Base-by-base conservation (phyloP, 2,113 vertebrate genomes). In the Agelaius phoeniceus region DNA sequence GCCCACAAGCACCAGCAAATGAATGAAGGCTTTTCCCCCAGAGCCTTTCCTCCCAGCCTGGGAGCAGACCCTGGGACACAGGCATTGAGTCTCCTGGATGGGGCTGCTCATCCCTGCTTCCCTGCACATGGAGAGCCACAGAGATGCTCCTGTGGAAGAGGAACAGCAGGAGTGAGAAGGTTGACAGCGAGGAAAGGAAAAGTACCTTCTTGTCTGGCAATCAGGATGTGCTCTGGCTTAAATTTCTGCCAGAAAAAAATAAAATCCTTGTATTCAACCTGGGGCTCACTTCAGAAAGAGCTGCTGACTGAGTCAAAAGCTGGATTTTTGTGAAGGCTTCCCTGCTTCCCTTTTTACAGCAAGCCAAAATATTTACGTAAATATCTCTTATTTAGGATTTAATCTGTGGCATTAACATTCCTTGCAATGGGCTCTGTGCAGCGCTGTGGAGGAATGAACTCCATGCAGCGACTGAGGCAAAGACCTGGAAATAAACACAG, bases 391-490 rank as follows among this genome's bases (percentile, higher is more conserved):
- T 96, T 95, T 94, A 80, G 95, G 71, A 66, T 72, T 94, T 95
- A 97, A 95, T 94, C 97, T 91, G 68, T 9, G 21, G 98, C 78
- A 98, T 98, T 98, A 98, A 98, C 97, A 98, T 98, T 98, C 97
- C 90, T 97, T 2, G 4, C 73, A 71, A 78, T 8, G 68, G 80
- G 57, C 48, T 87, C 19, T 57, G 89, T 33, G 33, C 73, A 78
- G 84, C 3, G 2, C 72, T 51, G 27, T 23, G n/a, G 73, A 81
- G 90, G 75, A 92, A 96, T 58, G 80, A 91, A 65, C 54, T 82
- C 66, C 3, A 0, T 48, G 72, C 30, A 71, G 80, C 1, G 4
- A 59, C 24, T 1, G 59, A 66, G 46, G 87, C 76, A 88, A 79
- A 91, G 85, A 52, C 52, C 39, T n/a, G 72, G 81, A 90, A 96